Conservation (phyloP, 2,113 vertebrate genomes). For the Pelmatolapia mariae region DNA sequence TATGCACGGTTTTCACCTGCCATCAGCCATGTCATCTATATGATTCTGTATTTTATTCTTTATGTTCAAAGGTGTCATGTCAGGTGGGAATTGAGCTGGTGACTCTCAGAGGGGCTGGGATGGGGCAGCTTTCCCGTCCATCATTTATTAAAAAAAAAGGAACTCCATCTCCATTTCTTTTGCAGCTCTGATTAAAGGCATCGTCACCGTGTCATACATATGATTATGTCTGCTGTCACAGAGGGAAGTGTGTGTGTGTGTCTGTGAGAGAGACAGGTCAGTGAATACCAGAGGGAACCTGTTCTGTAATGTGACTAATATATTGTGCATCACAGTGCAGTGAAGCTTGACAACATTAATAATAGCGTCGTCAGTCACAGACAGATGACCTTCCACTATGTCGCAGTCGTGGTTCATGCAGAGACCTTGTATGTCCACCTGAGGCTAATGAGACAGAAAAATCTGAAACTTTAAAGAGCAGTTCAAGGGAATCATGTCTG, state of each 20-base stretch:
- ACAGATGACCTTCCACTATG: not conserved
- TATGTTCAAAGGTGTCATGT: conserved; percentile 22
- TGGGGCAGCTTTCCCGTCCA: not conserved
- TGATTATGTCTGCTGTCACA: conserved; percentile 42
- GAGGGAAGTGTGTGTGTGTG: not conserved
- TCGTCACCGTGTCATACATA: conserved; percentile 33
- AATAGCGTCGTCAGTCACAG: conserved; percentile 12
- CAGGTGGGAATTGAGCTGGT: conserved; percentile 50
- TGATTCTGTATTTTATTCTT: conserved; percentile 2
- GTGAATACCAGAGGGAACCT: conserved; percentile 15
- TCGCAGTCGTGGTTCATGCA: not conserved
- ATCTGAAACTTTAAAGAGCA: not conserved
- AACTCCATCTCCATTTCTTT: conserved; percentile 18
- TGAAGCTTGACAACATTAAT: conserved; percentile 51
- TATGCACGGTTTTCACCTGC: not conserved
- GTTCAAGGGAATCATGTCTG: not conserved
- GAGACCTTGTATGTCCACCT: not conserved
- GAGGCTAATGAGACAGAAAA: not conserved
- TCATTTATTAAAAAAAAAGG: not conserved
- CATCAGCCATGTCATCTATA: not conserved
- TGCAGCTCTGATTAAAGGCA: conserved; percentile 49
- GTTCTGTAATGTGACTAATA: conserved; percentile 32
- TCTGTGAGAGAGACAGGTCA: conserved; percentile 27
- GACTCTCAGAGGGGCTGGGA: not conserved
- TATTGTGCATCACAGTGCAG: not conserved